Evolutionary conservation across 2,888 invertebrate genomes (phyloP).

Genomic region (Pseudanteris insignis): DNA sequence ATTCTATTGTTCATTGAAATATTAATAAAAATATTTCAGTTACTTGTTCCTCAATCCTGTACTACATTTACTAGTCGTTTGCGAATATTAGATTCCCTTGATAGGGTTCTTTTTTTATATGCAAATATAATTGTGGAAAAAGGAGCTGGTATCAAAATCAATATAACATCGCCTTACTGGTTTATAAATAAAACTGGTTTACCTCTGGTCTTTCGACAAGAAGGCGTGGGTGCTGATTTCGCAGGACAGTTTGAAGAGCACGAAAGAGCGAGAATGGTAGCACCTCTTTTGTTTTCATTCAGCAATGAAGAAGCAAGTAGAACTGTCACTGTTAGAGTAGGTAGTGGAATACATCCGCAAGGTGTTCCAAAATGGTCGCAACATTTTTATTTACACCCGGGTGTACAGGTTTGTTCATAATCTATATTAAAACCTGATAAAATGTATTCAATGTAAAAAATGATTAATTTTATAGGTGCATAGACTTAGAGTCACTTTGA

Average conservation of each 20-base stretch:
- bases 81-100: conserved; percentile 78
- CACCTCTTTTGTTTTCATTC: conserved; percentile 93
- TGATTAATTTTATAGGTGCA: conserved; percentile 53
- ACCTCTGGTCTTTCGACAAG: conserved; percentile 94
- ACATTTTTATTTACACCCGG: conserved; percentile 85
- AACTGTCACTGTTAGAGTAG: conserved; percentile 80
- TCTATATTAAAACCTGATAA: background rate
- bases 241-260: conserved; percentile 95
- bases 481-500: conserved; percentile 71
- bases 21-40: conserved; percentile 48
- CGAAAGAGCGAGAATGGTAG: conserved; percentile 90
- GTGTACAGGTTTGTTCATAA: conserved; percentile 71
- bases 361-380: conserved; percentile 81
- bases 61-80: conserved; percentile 75
- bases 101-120: conserved; percentile 79
- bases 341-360: conserved; percentile 72
- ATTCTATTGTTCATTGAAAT: background rate
- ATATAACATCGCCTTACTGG: conserved; percentile 90
- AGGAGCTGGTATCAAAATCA: conserved; percentile 74
- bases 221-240: conserved; percentile 78
- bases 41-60: conserved; percentile 58
- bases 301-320: conserved; percentile 88
- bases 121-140: conserved; percentile 72
- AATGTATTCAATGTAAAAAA: background rate
- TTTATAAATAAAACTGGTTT: conserved; percentile 95